Percentiles rank a stretch among this genome's conserved stretches.
phyloP scores from a whole-genome alignment of 1,140 invertebrate genomes.

The Lordiphosa mommai region DNA sequence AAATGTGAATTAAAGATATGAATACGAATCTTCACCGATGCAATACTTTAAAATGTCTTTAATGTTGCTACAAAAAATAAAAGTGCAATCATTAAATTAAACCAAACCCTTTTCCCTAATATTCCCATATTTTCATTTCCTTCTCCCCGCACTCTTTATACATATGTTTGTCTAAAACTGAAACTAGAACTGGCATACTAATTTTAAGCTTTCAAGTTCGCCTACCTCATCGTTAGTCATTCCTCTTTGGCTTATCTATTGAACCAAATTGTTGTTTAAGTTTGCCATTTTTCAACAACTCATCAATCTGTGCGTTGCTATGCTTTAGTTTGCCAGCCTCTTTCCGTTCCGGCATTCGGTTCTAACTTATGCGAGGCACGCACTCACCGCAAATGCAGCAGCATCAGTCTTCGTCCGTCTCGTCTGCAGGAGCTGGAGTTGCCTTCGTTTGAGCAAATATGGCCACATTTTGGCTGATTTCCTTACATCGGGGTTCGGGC shows the following conservation, averaged over 20 bases:
- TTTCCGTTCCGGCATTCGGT: conserved; percentile 22
- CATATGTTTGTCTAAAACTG: too few species aligned
- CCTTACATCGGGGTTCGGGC: not conserved
- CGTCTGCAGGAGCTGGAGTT: conserved; percentile 38
- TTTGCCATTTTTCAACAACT: conserved; percentile 77
- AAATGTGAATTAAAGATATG: too few species aligned
- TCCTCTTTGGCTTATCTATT: conserved; percentile 27
- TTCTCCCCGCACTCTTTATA: too few species aligned
- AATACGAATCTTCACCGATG: too few species aligned
- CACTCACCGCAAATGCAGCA: conserved; percentile 75
- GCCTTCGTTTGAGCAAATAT: conserved; percentile 47
- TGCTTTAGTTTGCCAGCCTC: conserved; percentile 40
- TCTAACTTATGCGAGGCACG: conserved; percentile 74
- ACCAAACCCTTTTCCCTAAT: too few species aligned
- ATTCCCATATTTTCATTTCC: too few species aligned
- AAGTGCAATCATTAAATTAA: too few species aligned
- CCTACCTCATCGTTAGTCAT: conserved; percentile 43
- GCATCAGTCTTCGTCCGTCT: conserved; percentile 63
- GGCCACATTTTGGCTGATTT: conserved; percentile 44
- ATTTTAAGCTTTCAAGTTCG: not conserved
- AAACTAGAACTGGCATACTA: too few species aligned
- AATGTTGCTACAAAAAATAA: too few species aligned
- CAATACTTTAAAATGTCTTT: too few species aligned
- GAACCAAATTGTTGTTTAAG: conserved; percentile 58
- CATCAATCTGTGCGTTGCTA: conserved; percentile 69